Evolutionary conservation across 1,140 invertebrate species (phyloP), one percentile per base, ranked within the genome.

Genomic region (Camponotus pennsylvanicus): DNA sequence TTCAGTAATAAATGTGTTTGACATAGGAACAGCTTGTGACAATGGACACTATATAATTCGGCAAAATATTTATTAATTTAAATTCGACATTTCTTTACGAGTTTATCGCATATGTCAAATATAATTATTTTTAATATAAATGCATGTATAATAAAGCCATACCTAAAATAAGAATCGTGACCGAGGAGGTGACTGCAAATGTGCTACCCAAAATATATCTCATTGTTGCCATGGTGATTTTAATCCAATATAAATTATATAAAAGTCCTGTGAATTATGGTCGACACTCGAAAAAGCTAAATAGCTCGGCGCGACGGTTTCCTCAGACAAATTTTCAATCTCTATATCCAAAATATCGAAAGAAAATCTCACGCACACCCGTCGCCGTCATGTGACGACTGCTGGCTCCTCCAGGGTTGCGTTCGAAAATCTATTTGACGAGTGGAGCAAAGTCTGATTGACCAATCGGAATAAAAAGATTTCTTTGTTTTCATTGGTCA

Each of bases 121-220:
- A 27, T 8, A 57, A 55, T 42, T 57, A 37, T 9, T 70, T 57
- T 40, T 45, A 18, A 61, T 32, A 66, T 71, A 57, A 67, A 88
- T 80, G 71, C 49, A 66, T 55, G 59, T 85, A 40, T 55, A 37
- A 69, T 45, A 40, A 87, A 79, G 4, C 52, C 86, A 92, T 91
- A 94, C 95, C 93, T 88, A 97, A 95, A 92, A 97, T 95, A 83
- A 96, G 94, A 87, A 96, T 95, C 42, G 95, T 96, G 69, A 96
- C 90, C 52, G 95, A 92, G 88, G 96, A 92, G 85, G 96, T 95
- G 89, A 95, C 95, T 78, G 95, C 93, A 92, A 97, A 97, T 91
- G 96, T 96, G 90, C 96, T 95, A 83, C 95, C 96, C 91, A 97
- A 95, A 91, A 97, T 96, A 92, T 96, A 96, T 92, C 97, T 96